A percentile compares a stretch with the other conserved stretches of the same genome.
Evolutionary conservation across 2,888 invertebrate species (phyloP).

Genomic region (Plemyria rubiginata): DNA sequence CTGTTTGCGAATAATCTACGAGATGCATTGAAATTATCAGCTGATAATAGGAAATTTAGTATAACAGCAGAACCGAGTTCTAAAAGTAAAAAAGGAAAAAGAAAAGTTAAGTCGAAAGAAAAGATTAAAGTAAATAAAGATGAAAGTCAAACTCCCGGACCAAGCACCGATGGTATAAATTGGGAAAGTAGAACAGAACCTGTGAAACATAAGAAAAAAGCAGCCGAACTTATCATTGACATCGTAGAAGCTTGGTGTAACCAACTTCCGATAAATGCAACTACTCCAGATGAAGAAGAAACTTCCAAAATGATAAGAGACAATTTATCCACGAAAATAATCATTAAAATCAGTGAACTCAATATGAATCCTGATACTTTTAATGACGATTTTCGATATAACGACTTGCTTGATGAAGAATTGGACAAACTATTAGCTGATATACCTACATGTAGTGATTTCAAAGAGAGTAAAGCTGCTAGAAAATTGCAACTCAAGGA

Average conservation of each 20-base stretch:
- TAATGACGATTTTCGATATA: constrained; percentile 54
- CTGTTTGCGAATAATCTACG: constrained; percentile 51
- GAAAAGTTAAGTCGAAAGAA: constrained; percentile 36
- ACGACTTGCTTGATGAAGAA: constrained; percentile 55
- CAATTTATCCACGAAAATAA: constrained; percentile 56
- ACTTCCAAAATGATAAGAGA: constrained; percentile 48
- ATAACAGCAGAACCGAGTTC: constrained; percentile 23
- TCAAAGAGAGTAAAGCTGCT: constrained; percentile 45
- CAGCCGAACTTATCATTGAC: constrained; percentile 58
- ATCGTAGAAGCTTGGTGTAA: constrained; percentile 62
- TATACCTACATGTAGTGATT: constrained; percentile 49
- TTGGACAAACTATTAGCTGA: constrained; percentile 52
- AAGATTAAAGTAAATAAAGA: constrained; percentile 29
- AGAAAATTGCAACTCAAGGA: constrained; percentile 54
- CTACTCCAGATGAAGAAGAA: constrained; percentile 44
- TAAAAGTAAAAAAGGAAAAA: constrained; percentile 29
- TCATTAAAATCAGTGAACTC: constrained; percentile 62
- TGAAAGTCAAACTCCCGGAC: constrained; percentile 46
- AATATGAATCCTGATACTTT: constrained; percentile 57
- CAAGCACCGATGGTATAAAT: constrained; percentile 38
- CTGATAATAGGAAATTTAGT: constrained; percentile 53
- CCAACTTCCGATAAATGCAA: constrained; percentile 51
- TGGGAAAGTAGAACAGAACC: constrained; percentile 35
- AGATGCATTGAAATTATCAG: constrained; percentile 52
- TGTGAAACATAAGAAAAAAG: constrained; percentile 44